Evolutionary conservation across 2,888 invertebrate species (phyloP).

Genomic region (Caenorhabditis drosophilae): DNA sequence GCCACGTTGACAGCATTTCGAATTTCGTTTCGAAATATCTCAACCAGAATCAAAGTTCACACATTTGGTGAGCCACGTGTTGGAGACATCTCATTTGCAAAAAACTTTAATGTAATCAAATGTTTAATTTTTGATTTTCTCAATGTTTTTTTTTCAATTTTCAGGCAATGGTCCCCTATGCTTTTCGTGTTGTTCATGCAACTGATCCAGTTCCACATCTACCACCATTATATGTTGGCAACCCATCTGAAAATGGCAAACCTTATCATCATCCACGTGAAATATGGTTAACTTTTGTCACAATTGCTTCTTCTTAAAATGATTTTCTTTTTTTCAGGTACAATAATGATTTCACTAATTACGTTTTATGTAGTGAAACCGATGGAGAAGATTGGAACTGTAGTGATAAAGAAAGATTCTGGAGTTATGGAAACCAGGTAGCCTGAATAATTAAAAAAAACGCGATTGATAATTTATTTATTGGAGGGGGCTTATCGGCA

Average conservation of each 20-base stretch:
- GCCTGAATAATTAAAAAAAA: too few species aligned
- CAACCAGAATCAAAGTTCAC: constrained; percentile 33
- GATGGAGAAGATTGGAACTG: constrained; percentile 44
- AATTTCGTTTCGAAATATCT: constrained; percentile 29
- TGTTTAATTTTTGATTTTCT: not conserved
- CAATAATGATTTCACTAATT: constrained; percentile 39
- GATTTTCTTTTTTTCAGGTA: constrained; percentile 34
- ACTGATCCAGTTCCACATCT: constrained; percentile 50
- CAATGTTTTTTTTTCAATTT: too few species aligned
- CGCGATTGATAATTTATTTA: not conserved
- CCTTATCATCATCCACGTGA: constrained; percentile 51
- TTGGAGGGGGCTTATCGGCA: constrained; percentile 43
- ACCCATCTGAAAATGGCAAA: constrained; percentile 25
- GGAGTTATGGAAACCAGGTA: constrained; percentile 44
- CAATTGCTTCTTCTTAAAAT: too few species aligned
- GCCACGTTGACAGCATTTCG: constrained; percentile 45
- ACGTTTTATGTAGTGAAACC: constrained; percentile 31
- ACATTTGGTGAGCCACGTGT: constrained; percentile 50
- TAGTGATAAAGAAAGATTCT: constrained; percentile 42
- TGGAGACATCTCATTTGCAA: constrained; percentile 39
- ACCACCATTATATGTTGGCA: constrained; percentile 41
- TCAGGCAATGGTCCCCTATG: constrained; percentile 40
- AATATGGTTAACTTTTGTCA: constrained; percentile 28
- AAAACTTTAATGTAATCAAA: constrained; percentile 28
- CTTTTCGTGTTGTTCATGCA: constrained; percentile 44